Base-by-base conservation (phyloP, 2,113 vertebrate species). In the Apteryx owenii region DNA sequence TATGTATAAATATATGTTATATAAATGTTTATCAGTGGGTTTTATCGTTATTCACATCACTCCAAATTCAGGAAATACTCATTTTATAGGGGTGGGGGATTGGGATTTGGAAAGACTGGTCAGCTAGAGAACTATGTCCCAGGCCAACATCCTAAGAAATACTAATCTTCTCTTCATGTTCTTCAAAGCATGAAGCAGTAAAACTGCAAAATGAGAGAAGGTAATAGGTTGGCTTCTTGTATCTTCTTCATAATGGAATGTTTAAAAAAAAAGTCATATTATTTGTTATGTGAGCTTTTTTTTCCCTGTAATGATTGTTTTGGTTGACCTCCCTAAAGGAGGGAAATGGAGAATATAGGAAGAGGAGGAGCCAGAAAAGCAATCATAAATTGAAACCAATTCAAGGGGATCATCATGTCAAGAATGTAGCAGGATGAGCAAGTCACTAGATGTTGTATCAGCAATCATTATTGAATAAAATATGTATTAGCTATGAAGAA, bases 41-140 rank as follows among this genome's bases (percentile, higher is more conserved):
- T 88, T 84, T 93, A n/a, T 81, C 46, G 26, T 66, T 91, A 72
- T 36, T 80, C 17, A 50, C 29, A 44, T 40, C 29, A n/a, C 28
- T 68, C 22, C 61, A 70, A 75, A 82, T 93, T 89, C 51, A 76
- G 73, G 42, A 85, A 92, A 56, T 87, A 18, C 19, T 84, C 10
- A 25, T 77, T 88, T 90, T 80, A 8, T 81, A 7, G 20, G 88
- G 33, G 16, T 90, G 28, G 5, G 18, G 12, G 92, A 42, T 61
- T 94, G 15, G 17, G 14, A 91, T 72, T 95, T 42, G 68, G 85
- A 71, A 71, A 69, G 77, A 50, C 14, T 71, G 75, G 46, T 79
- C 12, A 28, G 50, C 40, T 78, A 28, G 42, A 91, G 65, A 85
- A 22, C 23, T 68, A 12, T 76, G 38, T 94, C 6, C 68, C 17